Conservation (phyloP, 2,888 invertebrate genomes). For the Napeogenes inachia region DNA sequence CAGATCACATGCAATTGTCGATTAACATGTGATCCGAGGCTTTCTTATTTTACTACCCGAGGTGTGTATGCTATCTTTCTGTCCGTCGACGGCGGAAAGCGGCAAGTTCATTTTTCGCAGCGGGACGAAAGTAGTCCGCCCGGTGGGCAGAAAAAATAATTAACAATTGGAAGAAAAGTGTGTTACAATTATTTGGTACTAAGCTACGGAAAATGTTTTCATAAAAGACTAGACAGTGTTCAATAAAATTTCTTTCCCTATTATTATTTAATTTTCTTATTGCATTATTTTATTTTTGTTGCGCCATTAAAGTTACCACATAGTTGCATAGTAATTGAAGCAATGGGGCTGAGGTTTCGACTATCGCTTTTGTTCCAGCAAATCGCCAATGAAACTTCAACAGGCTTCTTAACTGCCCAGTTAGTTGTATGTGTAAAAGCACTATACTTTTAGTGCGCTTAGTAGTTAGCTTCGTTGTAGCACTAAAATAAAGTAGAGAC, state of each 20-base stretch:
- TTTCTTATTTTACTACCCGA: no score
- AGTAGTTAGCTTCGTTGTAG: conserved; percentile 7
- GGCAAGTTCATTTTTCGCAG: no score
- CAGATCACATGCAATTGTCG: no score
- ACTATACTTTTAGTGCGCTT: conserved; percentile 28
- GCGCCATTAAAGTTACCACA: conserved; percentile 20
- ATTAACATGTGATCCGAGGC: no score
- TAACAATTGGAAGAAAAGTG: no score
- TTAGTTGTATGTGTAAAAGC: conserved; percentile 37
- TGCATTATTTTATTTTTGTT: conserved; percentile 12
- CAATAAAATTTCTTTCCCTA: conserved; percentile 12
- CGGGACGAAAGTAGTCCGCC: no score
- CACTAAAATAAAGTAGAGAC: conserved; percentile 5
- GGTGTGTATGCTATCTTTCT: no score
- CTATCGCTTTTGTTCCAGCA: conserved; percentile 9
- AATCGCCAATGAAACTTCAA: conserved; percentile 33
- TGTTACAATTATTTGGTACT: no score
- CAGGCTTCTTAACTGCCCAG: conserved; percentile 35
- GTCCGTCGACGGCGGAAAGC: no score
- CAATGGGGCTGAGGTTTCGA: conserved; percentile 12
- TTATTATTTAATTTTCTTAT: conserved; percentile 8
- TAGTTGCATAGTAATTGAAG: conserved; percentile 18
- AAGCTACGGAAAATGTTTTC: no score
- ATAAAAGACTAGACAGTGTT: not conserved
- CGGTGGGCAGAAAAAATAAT: no score